A percentile compares a stretch with the other conserved stretches of the same genome.
Conservation (phyloP, 53 echinoderm and acorn worm species). For the Arbacia lixula region DNA sequence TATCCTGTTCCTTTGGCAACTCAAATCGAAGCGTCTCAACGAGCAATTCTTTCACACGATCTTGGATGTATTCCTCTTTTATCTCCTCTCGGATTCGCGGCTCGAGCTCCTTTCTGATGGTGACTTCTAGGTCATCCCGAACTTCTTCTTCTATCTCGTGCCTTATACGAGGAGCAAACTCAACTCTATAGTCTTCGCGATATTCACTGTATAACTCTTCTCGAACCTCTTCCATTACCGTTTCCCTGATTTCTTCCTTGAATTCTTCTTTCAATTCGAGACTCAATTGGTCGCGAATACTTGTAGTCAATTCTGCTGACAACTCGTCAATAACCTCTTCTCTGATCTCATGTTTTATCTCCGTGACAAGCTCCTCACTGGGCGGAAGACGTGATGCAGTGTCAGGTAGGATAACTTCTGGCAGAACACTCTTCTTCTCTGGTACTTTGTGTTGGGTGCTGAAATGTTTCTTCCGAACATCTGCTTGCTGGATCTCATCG, state of each 20-base stretch:
- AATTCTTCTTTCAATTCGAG: slow-evolving; percentile 44
- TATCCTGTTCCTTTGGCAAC: slow-evolving; percentile 27
- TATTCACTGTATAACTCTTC: slow-evolving; percentile 66
- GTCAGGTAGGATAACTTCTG: neutral
- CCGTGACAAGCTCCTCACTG: slow-evolving; percentile 37
- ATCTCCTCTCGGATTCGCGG: slow-evolving; percentile 68
- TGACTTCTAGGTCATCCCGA: slow-evolving; percentile 69
- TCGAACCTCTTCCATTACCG: slow-evolving; percentile 62
- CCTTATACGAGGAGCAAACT: slow-evolving; percentile 76
- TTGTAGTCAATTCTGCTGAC: slow-evolving; percentile 50
- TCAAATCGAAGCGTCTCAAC: slow-evolving; percentile 23
- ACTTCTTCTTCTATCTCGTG: slow-evolving; percentile 69
- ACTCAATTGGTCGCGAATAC: slow-evolving; percentile 61
- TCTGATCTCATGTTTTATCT: slow-evolving; percentile 53
- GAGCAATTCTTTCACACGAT: slow-evolving; percentile 41
- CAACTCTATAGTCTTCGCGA: slow-evolving; percentile 58
- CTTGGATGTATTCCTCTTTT: slow-evolving; percentile 62
- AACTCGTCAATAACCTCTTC: slow-evolving; percentile 55
- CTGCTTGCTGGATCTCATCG: slow-evolving; percentile 12
- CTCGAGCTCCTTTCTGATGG: slow-evolving; percentile 71
- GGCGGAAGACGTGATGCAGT: neutral
- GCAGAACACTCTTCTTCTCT: neutral
- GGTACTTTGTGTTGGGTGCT: slow-evolving; percentile 13
- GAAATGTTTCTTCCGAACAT: slow-evolving; percentile 6
- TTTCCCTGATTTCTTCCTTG: slow-evolving; percentile 67